Evolutionary conservation across 2,888 invertebrate species (phyloP), one percentile per base, ranked within the genome.

Genomic region (Drosophila neonasuta): DNA sequence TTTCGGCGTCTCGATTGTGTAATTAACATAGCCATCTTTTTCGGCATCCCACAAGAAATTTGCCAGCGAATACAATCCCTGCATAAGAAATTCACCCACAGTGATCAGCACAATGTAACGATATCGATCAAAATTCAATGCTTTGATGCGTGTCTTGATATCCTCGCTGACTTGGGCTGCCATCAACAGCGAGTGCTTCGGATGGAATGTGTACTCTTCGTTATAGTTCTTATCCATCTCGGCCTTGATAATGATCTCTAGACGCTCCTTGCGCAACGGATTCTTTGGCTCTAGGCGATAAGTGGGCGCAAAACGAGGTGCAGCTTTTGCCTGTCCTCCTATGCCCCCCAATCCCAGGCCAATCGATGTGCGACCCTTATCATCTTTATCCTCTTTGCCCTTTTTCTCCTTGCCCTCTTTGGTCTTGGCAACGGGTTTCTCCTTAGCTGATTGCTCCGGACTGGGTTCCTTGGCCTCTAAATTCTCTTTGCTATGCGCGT

Each of bases 21-120:
- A 89, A 17, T 86, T 87, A 4, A 90, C 78, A 60, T 87, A 89
- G 8, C 89, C 89, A 73, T 91, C 91, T 29, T 80, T 87, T 11
- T 88, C 87, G 13, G 88, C 87, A 72, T 91, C 91, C 91, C 91
- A 91, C 3, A 91, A 68, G 62, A 90, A 91, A 50, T 89, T 89
- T 0, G 86, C 80, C 63, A 86, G 74, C 1, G 88, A 88, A 51
- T 83, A 81, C 58, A 85, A 88, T 34, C 90, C 89, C 76, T 91
- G 91, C 89, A 90, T 89, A 41, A 86, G 79, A 55, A 85, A 88
- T 68, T 91, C 91, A 2, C 91, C 91, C 56, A 91, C 88, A 8
- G 89, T 88, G 10, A 91, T 89, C 45, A 90, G 50, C 15, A 89
- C 90, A 49, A 91, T 86, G 11, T 88, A 87, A 36, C 90, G 89